Evolutionary conservation across 2,797 vertebrate genomes (phyloP).

Genomic region (Poeciliopsis turneri): DNA sequence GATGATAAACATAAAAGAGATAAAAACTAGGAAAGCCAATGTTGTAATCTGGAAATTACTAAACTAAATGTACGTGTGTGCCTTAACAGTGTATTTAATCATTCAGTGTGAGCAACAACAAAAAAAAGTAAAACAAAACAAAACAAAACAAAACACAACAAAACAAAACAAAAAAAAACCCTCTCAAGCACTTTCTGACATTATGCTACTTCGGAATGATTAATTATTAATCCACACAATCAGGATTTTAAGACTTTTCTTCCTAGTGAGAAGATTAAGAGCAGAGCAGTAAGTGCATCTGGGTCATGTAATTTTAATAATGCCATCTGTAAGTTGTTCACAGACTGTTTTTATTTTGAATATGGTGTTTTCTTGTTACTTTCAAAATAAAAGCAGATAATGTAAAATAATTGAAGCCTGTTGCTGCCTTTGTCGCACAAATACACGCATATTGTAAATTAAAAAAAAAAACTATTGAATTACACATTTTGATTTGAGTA

Average conservation of each 20-base stretch:
- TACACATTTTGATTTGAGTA: neutral
- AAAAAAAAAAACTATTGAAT: neutral
- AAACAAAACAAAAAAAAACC: fast-evolving
- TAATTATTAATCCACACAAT: constrained; percentile 4
- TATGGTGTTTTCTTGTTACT: neutral
- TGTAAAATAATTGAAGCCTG: neutral
- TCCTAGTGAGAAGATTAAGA: neutral
- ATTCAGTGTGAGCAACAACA: neutral
- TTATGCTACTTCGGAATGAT: neutral
- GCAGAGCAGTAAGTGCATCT: neutral
- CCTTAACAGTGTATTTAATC: neutral
- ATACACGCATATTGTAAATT: neutral
- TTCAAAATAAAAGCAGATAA: constrained; percentile 42
- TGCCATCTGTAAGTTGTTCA: neutral
- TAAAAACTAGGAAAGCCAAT: neutral
- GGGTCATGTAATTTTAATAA: constrained; percentile 2
- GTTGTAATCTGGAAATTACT: neutral
- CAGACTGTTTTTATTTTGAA: neutral
- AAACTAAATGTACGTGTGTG: neutral
- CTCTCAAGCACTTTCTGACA: neutral
- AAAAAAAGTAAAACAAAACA: neutral
- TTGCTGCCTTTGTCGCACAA: neutral
- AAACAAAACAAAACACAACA: too few species aligned
- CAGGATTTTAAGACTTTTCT: neutral
- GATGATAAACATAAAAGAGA: neutral